Conservation (phyloP, 2,888 invertebrate species). For the Teleiodes luculella region DNA sequence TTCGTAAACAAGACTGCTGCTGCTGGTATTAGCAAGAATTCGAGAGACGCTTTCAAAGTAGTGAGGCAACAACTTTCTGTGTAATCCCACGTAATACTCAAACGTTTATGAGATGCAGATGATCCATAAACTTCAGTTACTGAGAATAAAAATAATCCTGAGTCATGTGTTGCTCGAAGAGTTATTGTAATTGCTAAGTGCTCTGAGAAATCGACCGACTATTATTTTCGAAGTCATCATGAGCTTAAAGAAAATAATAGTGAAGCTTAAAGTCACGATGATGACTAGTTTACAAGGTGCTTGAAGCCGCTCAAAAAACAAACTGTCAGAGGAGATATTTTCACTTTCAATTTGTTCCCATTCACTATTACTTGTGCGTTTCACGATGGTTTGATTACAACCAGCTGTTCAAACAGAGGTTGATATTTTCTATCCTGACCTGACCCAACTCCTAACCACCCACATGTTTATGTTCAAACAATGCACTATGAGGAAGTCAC, state of each 20-base stretch:
- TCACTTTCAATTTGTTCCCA: conserved; percentile 1
- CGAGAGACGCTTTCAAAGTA: conserved; percentile 28
- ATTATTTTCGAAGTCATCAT: background rate
- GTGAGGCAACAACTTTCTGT: conserved; percentile 39
- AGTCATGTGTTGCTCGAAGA: conserved; percentile 17
- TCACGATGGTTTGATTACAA: background rate
- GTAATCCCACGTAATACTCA: conserved; percentile 67
- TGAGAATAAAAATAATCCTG: conserved; percentile 25
- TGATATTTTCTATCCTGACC: conserved; percentile 1
- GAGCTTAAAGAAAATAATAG: background rate
- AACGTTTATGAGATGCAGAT: conserved; percentile 58
- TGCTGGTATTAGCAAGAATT: background rate
- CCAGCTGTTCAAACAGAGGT: background rate
- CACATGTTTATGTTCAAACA: conserved; percentile 1
- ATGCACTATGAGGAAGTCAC: conserved; percentile 5
- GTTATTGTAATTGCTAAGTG: conserved; percentile 21
- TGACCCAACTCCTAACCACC: conserved; percentile 4
- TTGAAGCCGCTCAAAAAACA: background rate
- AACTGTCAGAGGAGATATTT: background rate
- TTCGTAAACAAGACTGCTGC: background rate
- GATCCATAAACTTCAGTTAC: conserved; percentile 39
- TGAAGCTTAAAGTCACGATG: background rate
- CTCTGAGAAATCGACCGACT: background rate
- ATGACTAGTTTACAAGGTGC: conserved; percentile 1
- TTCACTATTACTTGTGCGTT: conserved; percentile 1